Evolutionary conservation across 2,888 invertebrate species (phyloP).

Genomic region (Portevinia maculata): DNA sequence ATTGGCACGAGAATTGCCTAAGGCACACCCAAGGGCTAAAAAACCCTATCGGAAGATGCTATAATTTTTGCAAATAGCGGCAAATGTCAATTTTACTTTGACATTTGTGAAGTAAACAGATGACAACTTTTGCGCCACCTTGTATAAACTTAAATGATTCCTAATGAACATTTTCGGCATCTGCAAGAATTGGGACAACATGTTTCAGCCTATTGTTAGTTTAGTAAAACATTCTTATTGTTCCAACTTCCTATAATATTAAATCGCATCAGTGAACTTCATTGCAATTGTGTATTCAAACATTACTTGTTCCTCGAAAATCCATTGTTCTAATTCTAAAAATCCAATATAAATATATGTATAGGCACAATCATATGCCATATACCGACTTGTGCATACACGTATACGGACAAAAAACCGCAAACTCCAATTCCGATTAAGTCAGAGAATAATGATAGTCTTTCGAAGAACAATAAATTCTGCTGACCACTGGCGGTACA

Average conservation of each 20-base stretch:
- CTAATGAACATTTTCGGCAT: too few species aligned
- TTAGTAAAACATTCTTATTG: slow-evolving; percentile 27
- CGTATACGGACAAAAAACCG: slow-evolving; percentile 51
- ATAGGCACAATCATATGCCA: neutral
- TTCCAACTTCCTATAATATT: slow-evolving; percentile 11
- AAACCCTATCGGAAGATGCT: too few species aligned
- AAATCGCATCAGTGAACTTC: slow-evolving; percentile 44
- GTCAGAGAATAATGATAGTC: slow-evolving; percentile 74
- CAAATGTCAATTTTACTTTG: too few species aligned
- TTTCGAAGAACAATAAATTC: slow-evolving; percentile 73
- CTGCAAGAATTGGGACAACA: too few species aligned
- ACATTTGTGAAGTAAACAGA: too few species aligned
- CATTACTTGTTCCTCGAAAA: slow-evolving; percentile 50
- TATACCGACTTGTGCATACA: neutral
- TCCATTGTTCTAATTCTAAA: slow-evolving; percentile 60
- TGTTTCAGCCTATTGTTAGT: neutral
- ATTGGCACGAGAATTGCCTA: too few species aligned
- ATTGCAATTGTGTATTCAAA: slow-evolving; percentile 46
- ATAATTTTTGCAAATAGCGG: too few species aligned
- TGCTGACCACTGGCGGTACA: slow-evolving; percentile 73
- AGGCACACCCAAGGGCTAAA: too few species aligned
- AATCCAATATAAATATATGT: slow-evolving; percentile 4
- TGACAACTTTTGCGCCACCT: too few species aligned
- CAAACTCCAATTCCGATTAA: slow-evolving; percentile 74
- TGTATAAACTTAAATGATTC: too few species aligned